Evolutionary conservation across 2,888 invertebrate species (phyloP).

Genomic region (Temnothorax unifasciatus): DNA sequence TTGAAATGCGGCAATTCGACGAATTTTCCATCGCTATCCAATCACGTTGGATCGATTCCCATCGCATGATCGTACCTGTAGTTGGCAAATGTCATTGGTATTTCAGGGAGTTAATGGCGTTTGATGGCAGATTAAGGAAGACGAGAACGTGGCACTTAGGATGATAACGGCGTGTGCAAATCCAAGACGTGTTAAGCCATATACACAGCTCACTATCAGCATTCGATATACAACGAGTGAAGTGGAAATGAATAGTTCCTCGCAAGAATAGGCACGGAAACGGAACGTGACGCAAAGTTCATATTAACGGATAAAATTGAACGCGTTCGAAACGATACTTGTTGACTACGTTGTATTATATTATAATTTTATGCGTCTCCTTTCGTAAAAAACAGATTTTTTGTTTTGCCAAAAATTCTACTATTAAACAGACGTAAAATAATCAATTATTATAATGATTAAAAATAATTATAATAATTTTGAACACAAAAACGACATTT

Average conservation of each 20-base stretch:
- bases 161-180: conserved; percentile 59
- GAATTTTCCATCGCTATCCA: conserved; percentile 16
- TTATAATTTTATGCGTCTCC: not conserved
- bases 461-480: not conserved
- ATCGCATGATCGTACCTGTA: conserved; percentile 20
- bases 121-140: conserved; percentile 59
- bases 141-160: conserved; percentile 56
- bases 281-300: conserved; percentile 12
- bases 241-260: conserved; percentile 44
- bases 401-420: not conserved
- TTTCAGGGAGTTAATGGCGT: conserved; percentile 42
- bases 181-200: conserved; percentile 58
- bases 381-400: not conserved
- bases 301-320: conserved; percentile 24
- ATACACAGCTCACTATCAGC: conserved; percentile 28
- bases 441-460: not conserved
- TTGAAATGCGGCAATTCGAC: conserved; percentile 29
- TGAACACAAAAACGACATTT: not conserved
- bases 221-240: conserved; percentile 13
- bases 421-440: not conserved
- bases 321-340: not conserved
- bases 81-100: conserved; percentile 48
- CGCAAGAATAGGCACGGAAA: conserved; percentile 16
- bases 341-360: not conserved
- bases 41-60: conserved; percentile 37